Percentiles rank a stretch among this genome's conserved stretches.
These are phyloP conservation scores for Acanthiza pusilla DNA, from an alignment of 2,797 vertebrate genomes.

Conservation along the genomic window DNA sequence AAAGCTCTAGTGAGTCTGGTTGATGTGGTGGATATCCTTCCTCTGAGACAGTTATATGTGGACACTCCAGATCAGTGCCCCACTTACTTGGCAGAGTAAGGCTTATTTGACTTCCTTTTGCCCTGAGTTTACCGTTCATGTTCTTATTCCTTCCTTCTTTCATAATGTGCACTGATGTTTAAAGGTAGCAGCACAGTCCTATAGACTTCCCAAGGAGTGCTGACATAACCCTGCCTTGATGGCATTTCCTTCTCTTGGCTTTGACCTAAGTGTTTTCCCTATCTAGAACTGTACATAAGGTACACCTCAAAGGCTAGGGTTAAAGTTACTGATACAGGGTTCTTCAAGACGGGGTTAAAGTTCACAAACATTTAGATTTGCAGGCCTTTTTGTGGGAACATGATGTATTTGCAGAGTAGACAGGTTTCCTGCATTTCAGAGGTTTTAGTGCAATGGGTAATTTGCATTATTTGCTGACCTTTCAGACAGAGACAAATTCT, in stretches of 20 bases:
- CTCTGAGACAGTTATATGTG: conserved; percentile 79
- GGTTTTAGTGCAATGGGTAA: not conserved
- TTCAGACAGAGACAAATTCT: not conserved
- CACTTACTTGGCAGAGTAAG: conserved; percentile 74
- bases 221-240: not conserved
- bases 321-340: not conserved
- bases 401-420: not conserved
- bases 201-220: not conserved
- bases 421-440: not conserved
- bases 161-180: not conserved
- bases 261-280: not conserved
- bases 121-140: not conserved
- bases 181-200: not conserved
- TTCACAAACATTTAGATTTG: not conserved
- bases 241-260: not conserved
- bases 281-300: not conserved
- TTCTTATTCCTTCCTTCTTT: not conserved
- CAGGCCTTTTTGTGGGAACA: not conserved
- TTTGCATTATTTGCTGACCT: not conserved
- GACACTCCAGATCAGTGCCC: conserved; percentile 77
- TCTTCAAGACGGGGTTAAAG: not conserved
- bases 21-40: conserved; percentile 74
- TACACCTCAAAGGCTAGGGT: not conserved
- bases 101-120: not conserved
- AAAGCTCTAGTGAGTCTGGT: conserved; percentile 89